Evolutionary conservation across 1,140 invertebrate genomes (phyloP), one percentile per base, ranked within the genome.

Genomic region (Venustaconcha ellipsiformis): DNA sequence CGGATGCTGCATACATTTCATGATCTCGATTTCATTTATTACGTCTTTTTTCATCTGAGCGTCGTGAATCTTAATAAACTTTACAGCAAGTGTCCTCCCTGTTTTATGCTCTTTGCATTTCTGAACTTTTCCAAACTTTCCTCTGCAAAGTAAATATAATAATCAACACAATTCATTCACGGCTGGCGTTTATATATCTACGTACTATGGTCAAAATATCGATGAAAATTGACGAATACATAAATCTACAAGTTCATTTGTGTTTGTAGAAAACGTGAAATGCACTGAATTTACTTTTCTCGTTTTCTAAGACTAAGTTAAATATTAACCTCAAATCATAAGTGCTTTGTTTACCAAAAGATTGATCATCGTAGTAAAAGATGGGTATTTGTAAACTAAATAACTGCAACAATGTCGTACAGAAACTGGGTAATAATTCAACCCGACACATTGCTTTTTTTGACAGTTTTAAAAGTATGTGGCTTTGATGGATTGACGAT

Each of bases 101-200:
- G 94, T 95, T 17, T 90, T 90, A 88, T 95, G 96, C 88, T 99
- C 96, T 74, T 92, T 92, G 88, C 97, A 99, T 87, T 94, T 93
- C 91, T 97, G 98, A 12, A 99, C 98, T 30, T 96, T 97, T 23
- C 97, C 97, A 90, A 99, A 99, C 93, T 99, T 99, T 3, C 98
- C 98, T 81, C 98, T 99, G 90, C 30, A 83, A 79, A 71, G 76
- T 69, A 67, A 69, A 14, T 69, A 15, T 70, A n/a, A 48, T 8
- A 0, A 48, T 48, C 4, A 48, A 48, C 37, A 48, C 5, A 48
- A 48, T 6, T 48, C 37, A 11, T 48, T 6, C 37, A 6, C 37
- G 37, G 37, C 11, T 48, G 37, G 37, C 37, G 37, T 48, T 48
- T 15, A 74, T 37, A 70, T 68, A 58, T 64, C n/a, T 30, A 37